Percentiles rank a stretch among this genome's conserved stretches.
These are phyloP conservation scores for Falco rusticolus DNA, from an alignment of 2,797 vertebrate genomes.

Conservation along the genomic window DNA sequence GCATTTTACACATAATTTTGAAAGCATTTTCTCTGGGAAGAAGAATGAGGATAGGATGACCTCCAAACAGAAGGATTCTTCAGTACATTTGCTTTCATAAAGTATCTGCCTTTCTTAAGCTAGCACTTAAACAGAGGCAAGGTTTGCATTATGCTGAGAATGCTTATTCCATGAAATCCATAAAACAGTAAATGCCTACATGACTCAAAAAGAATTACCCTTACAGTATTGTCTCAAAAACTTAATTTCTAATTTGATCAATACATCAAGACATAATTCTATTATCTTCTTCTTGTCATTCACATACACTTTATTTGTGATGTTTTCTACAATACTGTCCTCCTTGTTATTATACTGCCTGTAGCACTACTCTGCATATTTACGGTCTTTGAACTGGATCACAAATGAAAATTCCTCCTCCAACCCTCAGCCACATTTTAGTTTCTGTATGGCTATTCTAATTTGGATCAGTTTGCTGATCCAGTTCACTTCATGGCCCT, in stretches of 20 bases:
- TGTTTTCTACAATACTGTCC: background rate
- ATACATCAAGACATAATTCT: background rate
- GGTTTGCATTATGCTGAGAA: background rate
- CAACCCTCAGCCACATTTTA: background rate
- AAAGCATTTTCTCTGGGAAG: background rate
- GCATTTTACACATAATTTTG: background rate
- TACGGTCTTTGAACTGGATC: background rate
- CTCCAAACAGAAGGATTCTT: background rate
- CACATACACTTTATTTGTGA: fast-evolving
- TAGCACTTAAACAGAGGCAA: background rate
- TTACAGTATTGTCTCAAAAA: background rate
- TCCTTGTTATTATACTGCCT: background rate
- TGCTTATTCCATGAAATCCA: background rate
- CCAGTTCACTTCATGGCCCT: background rate
- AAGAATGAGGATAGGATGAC: background rate
- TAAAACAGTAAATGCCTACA: background rate
- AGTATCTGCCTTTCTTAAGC: background rate
- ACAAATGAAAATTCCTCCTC: background rate
- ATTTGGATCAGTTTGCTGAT: background rate
- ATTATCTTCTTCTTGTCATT: background rate
- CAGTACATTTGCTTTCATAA: background rate
- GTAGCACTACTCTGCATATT: background rate
- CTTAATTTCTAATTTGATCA: background rate
- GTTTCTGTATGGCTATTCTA: background rate
- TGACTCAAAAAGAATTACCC: background rate